Conservation (phyloP, 2,797 vertebrate genomes). For the Mormyrops attenuatus region DNA sequence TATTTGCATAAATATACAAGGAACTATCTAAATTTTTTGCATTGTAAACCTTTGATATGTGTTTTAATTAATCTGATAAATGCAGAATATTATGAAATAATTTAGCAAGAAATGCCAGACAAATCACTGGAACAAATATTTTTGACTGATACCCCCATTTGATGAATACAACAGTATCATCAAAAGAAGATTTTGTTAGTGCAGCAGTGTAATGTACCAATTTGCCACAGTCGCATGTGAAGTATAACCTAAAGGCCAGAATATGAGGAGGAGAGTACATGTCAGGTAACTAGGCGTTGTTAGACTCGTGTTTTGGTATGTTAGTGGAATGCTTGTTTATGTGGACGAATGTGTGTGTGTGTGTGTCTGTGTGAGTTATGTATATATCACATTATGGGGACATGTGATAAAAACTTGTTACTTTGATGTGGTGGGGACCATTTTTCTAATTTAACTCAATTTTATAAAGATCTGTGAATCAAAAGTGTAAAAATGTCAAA, state of each 20-base stretch:
- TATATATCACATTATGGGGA: background rate
- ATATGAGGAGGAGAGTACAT: background rate
- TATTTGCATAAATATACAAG: background rate
- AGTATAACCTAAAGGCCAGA: background rate
- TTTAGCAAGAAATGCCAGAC: background rate
- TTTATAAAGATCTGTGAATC: background rate
- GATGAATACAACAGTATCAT: background rate
- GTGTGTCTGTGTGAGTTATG: background rate
- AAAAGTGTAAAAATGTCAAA: background rate
- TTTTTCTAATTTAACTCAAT: background rate
- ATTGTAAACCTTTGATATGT: background rate
- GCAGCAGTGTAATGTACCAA: background rate
- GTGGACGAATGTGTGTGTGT: background rate
- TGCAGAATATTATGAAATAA: background rate
- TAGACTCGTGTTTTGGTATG: background rate
- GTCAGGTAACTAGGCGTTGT: background rate
- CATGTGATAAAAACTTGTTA: background rate
- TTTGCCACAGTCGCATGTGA: background rate
- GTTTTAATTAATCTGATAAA: background rate
- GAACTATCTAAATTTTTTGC: background rate
- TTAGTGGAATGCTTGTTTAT: background rate
- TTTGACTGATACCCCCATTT: background rate
- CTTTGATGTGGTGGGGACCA: background rate
- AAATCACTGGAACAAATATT: background rate
- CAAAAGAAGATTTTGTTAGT: background rate